Conservation (phyloP, 2,888 invertebrate genomes). For the Syritta pipiens region DNA sequence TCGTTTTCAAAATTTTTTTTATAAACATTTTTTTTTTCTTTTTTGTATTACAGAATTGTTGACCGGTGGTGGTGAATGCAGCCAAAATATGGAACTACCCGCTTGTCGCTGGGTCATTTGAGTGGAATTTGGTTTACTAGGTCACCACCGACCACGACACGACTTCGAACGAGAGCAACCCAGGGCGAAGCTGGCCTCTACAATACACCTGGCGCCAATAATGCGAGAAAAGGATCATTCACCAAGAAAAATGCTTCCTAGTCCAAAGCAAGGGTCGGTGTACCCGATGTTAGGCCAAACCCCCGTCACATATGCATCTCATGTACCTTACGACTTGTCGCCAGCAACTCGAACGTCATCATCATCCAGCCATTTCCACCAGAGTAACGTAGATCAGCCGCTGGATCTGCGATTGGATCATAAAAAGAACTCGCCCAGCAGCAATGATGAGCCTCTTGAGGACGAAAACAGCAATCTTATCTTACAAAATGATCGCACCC, state of each 20-base stretch:
- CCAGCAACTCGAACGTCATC: conserved; percentile 76
- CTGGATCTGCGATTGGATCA: conserved; percentile 92
- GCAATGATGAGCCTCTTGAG: conserved; percentile 81
- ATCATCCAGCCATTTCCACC: conserved; percentile 75
- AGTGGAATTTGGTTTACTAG: conserved; percentile 55
- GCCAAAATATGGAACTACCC: conserved; percentile 53
- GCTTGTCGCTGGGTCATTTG: conserved; percentile 25
- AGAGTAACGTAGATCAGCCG: conserved; percentile 84
- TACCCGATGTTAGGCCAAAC: conserved; percentile 84
- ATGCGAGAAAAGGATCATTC: conserved; percentile 96
- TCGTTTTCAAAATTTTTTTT: conserved; percentile 47
- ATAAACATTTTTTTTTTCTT: background rate
- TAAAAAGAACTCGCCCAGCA: conserved; percentile 82
- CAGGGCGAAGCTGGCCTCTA: conserved; percentile 45
- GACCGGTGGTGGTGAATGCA: conserved; percentile 46
- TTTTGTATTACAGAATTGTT: conserved; percentile 44
- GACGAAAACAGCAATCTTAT: conserved; percentile 94
- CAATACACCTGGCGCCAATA: conserved; percentile 77
- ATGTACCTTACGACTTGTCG: conserved; percentile 86
- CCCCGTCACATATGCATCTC: conserved; percentile 80
- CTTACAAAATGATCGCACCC: conserved; percentile 71
- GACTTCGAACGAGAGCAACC: conserved; percentile 12
- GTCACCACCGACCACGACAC: conserved; percentile 19
- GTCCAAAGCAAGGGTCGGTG: conserved; percentile 87
- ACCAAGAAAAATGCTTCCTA: conserved; percentile 91